These are phyloP conservation scores for Ceratoteleas bidentatus DNA, from an alignment of 1,140 invertebrate species.

Conservation along the genomic window DNA sequence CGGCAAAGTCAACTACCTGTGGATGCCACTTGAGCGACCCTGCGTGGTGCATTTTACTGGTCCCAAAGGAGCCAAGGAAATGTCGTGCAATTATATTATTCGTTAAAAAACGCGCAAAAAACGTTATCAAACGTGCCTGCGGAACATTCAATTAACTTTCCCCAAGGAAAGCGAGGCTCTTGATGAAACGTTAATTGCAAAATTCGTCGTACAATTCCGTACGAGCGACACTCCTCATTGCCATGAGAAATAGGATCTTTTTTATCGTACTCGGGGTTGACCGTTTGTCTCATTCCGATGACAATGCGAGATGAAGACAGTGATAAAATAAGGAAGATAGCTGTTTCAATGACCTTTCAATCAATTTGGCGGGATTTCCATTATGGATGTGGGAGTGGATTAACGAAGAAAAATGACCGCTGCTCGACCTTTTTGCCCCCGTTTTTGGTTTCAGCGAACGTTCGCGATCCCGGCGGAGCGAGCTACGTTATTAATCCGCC, in stretches of 20 bases:
- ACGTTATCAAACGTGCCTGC: slow-evolving; percentile 14
- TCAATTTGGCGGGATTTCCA: slow-evolving; percentile 23
- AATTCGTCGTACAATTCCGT: background rate
- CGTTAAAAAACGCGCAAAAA: slow-evolving; percentile 26
- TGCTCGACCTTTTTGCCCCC: background rate
- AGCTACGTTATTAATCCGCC: slow-evolving; percentile 44
- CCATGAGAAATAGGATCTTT: slow-evolving; percentile 14
- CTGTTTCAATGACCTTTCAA: slow-evolving; percentile 27
- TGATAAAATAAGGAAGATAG: slow-evolving; percentile 22
- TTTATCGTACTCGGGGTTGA: background rate
- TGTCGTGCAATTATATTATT: slow-evolving; percentile 46
- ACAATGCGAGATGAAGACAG: slow-evolving; percentile 1
- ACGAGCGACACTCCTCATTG: background rate
- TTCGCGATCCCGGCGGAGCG: slow-evolving; percentile 7
- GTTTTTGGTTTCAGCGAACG: background rate
- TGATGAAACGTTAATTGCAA: background rate
- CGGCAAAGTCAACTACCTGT: slow-evolving; percentile 78
- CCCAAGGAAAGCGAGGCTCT: background rate
- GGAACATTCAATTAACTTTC: slow-evolving; percentile 25
- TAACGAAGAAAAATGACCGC: slow-evolving; percentile 12
- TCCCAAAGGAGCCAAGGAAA: slow-evolving; percentile 52
- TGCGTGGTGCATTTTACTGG: slow-evolving; percentile 32
- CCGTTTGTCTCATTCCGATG: too few species aligned
- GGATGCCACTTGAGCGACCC: slow-evolving; percentile 71
- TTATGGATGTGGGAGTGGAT: slow-evolving; percentile 15